These are phyloP conservation scores for Nycticorax nycticorax DNA, from an alignment of 2,113 vertebrate species.

Conservation along the genomic window DNA sequence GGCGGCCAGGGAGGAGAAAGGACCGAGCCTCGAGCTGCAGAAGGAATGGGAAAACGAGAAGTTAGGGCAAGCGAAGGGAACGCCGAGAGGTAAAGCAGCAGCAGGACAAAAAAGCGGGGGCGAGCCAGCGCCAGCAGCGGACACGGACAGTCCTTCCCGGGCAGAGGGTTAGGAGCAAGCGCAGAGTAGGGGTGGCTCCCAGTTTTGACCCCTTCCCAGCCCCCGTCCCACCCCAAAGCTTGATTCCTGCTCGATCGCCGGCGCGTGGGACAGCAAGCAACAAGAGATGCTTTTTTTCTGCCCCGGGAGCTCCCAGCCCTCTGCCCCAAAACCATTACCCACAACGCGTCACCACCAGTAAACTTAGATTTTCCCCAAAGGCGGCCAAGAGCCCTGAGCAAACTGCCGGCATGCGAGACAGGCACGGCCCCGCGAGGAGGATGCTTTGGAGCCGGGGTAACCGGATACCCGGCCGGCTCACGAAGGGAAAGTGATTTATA, in stretches of 20 bases:
- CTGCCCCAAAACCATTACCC: not conserved
- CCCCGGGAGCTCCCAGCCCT: not conserved
- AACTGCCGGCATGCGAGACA: not conserved
- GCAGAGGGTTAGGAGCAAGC: not conserved
- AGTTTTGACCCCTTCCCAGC: not conserved
- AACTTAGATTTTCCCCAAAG: not conserved
- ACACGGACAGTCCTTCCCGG: not conserved
- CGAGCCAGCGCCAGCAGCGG: not conserved
- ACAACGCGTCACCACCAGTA: not conserved
- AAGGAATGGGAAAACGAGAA: not conserved
- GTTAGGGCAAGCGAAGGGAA: not conserved
- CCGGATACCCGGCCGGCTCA: not conserved
- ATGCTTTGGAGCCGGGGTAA: not conserved
- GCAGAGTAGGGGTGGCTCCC: not conserved
- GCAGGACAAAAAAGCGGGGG: not conserved
- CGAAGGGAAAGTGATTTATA: not conserved
- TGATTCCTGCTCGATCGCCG: not conserved
- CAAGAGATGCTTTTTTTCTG: not conserved
- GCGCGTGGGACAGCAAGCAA: rapidly evolving
- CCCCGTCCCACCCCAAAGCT: not conserved
- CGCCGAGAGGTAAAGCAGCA: not conserved
- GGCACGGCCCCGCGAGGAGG: not conserved
- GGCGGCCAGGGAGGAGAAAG: not conserved
- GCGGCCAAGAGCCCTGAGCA: not conserved
- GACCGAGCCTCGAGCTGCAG: not conserved